Percentiles rank a stretch among this genome's conserved stretches.
These are phyloP conservation scores for Eulemur macaco DNA, from an alignment of 2,113 vertebrate species.

Conservation along the genomic window DNA sequence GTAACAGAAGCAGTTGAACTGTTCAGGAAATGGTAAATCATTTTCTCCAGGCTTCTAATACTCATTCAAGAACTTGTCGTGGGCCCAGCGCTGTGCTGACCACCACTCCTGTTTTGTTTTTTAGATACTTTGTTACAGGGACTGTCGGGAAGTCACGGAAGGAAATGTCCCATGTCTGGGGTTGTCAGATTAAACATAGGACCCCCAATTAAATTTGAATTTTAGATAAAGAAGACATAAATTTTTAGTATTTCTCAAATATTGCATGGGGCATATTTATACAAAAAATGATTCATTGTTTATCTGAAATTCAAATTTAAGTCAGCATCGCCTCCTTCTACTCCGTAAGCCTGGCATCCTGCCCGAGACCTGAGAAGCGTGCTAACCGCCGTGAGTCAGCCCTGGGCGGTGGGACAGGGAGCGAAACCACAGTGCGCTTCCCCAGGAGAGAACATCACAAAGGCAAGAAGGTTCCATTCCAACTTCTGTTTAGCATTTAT, in stretches of 20 bases:
- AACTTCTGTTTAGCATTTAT: background rate
- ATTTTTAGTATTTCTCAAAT: background rate
- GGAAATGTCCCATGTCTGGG: background rate
- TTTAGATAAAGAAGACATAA: background rate
- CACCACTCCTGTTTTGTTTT: fast-evolving
- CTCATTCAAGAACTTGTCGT: fast-evolving
- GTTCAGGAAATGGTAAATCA: background rate
- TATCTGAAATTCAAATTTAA: background rate
- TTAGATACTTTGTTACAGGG: background rate
- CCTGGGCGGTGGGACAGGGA: too few relatives aligned
- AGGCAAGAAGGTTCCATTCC: background rate
- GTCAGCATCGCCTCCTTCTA: background rate
- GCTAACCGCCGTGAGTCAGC: background rate
- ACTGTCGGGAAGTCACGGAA: background rate
- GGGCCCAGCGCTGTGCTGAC: fast-evolving
- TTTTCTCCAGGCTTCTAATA: background rate
- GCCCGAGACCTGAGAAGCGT: fast-evolving
- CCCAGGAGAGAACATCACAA: background rate
- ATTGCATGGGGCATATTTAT: background rate
- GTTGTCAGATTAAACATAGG: too few relatives aligned
- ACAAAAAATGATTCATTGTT: background rate
- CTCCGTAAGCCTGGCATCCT: background rate
- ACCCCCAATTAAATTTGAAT: background rate
- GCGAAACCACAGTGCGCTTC: fast-evolving
- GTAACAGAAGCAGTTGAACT: background rate